Evolutionary conservation across 1,140 invertebrate species (phyloP).

Genomic region (Sitophilus oryzae): DNA sequence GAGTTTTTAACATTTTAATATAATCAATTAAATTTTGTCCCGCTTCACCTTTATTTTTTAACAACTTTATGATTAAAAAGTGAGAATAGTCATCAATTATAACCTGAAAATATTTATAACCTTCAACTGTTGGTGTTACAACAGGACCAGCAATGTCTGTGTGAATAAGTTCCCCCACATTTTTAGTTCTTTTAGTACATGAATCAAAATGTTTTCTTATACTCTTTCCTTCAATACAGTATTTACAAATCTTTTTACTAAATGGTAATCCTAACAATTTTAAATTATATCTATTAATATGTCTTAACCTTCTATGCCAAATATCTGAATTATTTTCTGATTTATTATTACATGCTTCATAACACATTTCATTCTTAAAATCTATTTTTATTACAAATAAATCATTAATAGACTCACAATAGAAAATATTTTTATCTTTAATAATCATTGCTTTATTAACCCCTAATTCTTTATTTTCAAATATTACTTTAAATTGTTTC

Average conservation of each 20-base stretch:
- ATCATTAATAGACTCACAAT: neutral
- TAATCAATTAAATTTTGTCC: slow-evolving; percentile 11
- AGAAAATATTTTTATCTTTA: neutral
- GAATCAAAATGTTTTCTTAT: slow-evolving; percentile 30
- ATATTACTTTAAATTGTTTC: neutral
- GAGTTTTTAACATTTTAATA: slow-evolving; percentile 16
- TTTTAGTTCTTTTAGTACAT: slow-evolving; percentile 22
- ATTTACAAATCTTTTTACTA: slow-evolving; percentile 24
- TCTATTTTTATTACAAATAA: slow-evolving; percentile 1
- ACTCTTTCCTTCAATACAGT: slow-evolving; percentile 30
- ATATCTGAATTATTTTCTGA: neutral
- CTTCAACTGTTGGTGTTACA: slow-evolving; percentile 30
- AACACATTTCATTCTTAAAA: neutral
- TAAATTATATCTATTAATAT: slow-evolving; percentile 15
- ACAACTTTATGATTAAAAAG: slow-evolving; percentile 37
- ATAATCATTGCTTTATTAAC: neutral
- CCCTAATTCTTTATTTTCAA: neutral
- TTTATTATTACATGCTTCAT: neutral
- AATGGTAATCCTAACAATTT: slow-evolving; percentile 13
- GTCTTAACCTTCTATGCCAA: slow-evolving; percentile 24
- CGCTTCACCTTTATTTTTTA: slow-evolving; percentile 33
- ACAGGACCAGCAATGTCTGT: slow-evolving; percentile 40
- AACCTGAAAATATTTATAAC: slow-evolving; percentile 39
- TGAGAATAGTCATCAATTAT: slow-evolving; percentile 42
- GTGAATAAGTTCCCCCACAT: slow-evolving; percentile 33